Conservation (phyloP, 2,113 vertebrate genomes). For the Phalacrocorax carbo region DNA sequence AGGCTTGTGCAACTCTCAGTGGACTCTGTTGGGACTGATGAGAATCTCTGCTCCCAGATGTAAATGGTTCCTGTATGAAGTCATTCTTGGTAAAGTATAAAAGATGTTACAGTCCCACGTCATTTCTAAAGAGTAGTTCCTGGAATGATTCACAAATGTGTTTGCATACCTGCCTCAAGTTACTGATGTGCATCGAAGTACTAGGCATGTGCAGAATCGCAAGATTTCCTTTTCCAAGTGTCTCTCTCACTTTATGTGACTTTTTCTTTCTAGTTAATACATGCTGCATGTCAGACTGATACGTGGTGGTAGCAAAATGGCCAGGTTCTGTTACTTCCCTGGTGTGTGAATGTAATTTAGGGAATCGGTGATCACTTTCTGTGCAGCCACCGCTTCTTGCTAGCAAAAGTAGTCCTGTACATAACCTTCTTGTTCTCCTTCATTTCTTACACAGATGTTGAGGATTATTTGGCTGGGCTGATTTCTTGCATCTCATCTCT, state of each 20-base stretch:
- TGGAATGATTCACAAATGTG: background rate
- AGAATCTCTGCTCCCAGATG: background rate
- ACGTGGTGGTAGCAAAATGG: background rate
- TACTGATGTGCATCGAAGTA: background rate
- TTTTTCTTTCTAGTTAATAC: background rate
- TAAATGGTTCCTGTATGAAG: background rate
- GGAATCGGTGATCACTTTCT: background rate
- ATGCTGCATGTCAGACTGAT: background rate
- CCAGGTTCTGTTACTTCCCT: background rate
- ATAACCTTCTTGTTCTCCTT: background rate
- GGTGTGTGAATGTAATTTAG: background rate
- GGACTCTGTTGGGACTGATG: background rate
- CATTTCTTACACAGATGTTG: background rate
- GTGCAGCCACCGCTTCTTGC: background rate
- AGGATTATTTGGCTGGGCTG: background rate
- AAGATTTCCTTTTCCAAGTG: background rate
- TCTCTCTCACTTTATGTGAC: accelerated
- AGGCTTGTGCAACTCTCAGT: background rate
- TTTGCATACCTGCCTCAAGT: background rate
- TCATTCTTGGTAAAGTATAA: background rate
- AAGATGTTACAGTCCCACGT: accelerated
- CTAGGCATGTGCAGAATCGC: background rate
- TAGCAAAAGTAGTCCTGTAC: background rate
- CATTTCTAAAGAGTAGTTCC: background rate
- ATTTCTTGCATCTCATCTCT: background rate